These are phyloP conservation scores for Poeciliopsis gracilis DNA, from an alignment of 2,797 vertebrate genomes.

Conservation along the genomic window DNA sequence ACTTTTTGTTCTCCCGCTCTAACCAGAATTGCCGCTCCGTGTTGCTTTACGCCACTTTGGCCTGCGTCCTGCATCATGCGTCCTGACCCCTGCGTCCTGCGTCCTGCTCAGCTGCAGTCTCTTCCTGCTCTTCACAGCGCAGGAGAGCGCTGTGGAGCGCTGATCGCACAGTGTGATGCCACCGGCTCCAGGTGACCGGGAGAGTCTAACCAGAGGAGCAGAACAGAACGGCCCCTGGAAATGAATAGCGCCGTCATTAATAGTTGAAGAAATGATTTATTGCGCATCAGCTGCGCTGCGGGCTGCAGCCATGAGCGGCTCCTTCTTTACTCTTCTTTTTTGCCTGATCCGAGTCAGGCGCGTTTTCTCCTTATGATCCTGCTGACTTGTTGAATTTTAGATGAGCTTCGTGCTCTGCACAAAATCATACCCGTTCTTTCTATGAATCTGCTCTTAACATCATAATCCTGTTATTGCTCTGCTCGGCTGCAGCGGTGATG, in stretches of 20 bases:
- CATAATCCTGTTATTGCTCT: constrained; percentile 26
- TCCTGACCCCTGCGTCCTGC: background rate
- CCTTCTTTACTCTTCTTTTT: constrained; percentile 46
- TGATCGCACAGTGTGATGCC: constrained; percentile 51
- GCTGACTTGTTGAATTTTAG: constrained; percentile 66
- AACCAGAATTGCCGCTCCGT: background rate
- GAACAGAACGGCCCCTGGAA: no score
- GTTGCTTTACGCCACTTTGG: background rate
- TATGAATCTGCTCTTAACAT: constrained; percentile 45
- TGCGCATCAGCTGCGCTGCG: background rate
- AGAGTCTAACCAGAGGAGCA: background rate
- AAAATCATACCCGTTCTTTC: constrained; percentile 55
- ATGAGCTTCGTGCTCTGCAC: constrained; percentile 55
- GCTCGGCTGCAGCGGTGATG: background rate
- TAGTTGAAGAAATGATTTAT: background rate
- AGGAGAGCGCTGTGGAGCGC: no score
- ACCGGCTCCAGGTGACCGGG: background rate
- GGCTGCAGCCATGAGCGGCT: constrained; percentile 13
- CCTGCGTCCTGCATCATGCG: background rate
- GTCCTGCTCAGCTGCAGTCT: background rate
- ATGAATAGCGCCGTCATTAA: background rate
- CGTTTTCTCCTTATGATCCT: constrained; percentile 58
- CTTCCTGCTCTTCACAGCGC: constrained; percentile 60
- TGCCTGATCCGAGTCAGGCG: constrained; percentile 56
- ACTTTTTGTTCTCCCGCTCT: background rate